Evolutionary conservation across 1,140 invertebrate genomes (phyloP), one percentile per base, ranked within the genome.

Genomic region (Macrobrachium nipponense): DNA sequence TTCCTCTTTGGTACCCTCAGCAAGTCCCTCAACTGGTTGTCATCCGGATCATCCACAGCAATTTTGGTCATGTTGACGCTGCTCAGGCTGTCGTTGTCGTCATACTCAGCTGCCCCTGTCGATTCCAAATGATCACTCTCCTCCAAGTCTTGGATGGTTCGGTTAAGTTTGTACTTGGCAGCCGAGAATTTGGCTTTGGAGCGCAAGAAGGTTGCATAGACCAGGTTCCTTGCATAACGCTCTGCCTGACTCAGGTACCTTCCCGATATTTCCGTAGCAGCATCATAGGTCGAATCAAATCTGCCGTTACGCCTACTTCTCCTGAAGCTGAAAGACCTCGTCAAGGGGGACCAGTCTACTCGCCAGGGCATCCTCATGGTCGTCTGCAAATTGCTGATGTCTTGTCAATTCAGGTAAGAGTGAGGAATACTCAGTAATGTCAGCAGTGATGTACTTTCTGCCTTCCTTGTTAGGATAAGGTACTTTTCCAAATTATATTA

Each of bases 171-270:
- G 58, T 64, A 64, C 18, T 72, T 78, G 15, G 83, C 83, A 15
- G 83, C 83, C 4, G 83, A 73, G 11, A 86, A 15, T 68, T 80
- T 86, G 83, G 83, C 83, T 68, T 86, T 86, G 20, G 83, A 86
- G 36, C 83, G 83, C 6, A 80, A 36, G 58, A 78, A 44, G 18
- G 83, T 86, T 12, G 83, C 77, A 20, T 80, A 60, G 66, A 86
- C 77, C 23, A 86, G 83, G 68, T 60, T 80, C 5, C 83, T 62
- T n/a, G 83, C 83, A 44, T 86, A 86, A 12, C 73, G 83, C 66
- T 86, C 83, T 8, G 83, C 83, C 77, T 86, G 83, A 10, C 61
- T 80, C 58, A 86, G 83, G 66, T 86, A 86, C 18, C 68, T 44
- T 1, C 66, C 68, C 0, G 83, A 58, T 12, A 72, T 20, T 5